Evolutionary conservation across 2,113 vertebrate genomes (phyloP).

Genomic region (Amblyornis subalaris): DNA sequence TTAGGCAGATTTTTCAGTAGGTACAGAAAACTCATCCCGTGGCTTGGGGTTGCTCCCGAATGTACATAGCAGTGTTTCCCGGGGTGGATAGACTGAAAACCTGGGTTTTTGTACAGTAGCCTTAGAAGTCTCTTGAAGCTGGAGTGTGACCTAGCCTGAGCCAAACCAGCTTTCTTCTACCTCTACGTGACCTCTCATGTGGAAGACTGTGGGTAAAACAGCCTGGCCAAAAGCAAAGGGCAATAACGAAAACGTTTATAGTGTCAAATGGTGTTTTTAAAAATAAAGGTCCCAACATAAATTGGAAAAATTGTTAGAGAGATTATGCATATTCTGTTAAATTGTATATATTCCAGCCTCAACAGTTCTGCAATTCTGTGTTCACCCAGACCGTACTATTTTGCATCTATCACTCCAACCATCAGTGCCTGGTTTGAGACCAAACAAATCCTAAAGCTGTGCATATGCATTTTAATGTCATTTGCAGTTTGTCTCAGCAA

Average conservation of each 20-base stretch:
- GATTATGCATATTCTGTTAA: neutral
- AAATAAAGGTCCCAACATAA: neutral
- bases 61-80: accelerated
- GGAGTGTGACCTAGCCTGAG: neutral
- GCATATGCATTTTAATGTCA: constrained; percentile 32
- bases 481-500: neutral
- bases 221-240: neutral
- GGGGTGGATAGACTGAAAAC: neutral
- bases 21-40: neutral
- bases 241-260: neutral
- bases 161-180: neutral
- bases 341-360: neutral
- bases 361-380: neutral
- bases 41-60: neutral
- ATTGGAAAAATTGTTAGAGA: neutral
- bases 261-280: neutral
- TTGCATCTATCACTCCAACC: neutral
- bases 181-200: neutral
- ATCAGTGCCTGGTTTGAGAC: neutral
- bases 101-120: neutral
- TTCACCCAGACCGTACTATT: neutral
- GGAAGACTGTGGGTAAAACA: neutral
- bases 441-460: neutral
- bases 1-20: neutral
- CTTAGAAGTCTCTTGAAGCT: neutral